Evolutionary conservation across 2,113 vertebrate genomes (phyloP).

Genomic region (Okapia johnstoni): DNA sequence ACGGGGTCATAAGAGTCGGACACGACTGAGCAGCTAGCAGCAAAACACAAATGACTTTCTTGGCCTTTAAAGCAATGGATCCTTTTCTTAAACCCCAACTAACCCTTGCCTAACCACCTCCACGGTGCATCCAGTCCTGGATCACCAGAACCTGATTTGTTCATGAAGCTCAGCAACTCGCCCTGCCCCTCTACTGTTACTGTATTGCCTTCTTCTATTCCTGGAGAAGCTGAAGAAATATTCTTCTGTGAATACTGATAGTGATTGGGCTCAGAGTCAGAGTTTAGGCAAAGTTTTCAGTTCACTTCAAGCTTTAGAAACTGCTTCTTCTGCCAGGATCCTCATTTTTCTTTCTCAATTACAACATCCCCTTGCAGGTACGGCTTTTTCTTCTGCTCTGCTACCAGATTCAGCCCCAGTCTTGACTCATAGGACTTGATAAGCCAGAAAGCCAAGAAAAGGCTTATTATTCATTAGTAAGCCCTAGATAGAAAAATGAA

Average conservation of each 20-base stretch:
- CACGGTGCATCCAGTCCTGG: background rate
- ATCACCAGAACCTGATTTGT: background rate
- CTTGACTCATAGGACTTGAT: background rate
- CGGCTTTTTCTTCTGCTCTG: background rate
- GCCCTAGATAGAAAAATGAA: background rate
- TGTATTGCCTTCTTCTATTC: background rate
- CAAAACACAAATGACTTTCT: background rate
- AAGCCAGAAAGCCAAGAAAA: background rate
- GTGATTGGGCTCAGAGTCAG: background rate
- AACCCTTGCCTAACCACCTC: background rate
- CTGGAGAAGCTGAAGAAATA: background rate
- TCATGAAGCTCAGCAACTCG: too few relatives aligned
- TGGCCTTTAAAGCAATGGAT: background rate
- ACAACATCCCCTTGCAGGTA: background rate
- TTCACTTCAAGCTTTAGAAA: background rate
- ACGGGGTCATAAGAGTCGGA: background rate
- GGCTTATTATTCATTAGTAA: background rate
- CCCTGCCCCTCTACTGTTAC: background rate
- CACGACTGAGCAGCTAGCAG: background rate
- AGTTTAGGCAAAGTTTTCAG: background rate
- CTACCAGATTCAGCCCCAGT: background rate
- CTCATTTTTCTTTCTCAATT: background rate
- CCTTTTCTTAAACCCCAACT: background rate
- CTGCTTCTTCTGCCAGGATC: background rate
- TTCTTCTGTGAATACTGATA: background rate